Percentiles rank a stretch among this genome's conserved stretches.
phyloP scores from a whole-genome alignment of 30 jellyfish, hydroid and myxozoan species.

The Hydractinia symbiolongicarpus region DNA sequence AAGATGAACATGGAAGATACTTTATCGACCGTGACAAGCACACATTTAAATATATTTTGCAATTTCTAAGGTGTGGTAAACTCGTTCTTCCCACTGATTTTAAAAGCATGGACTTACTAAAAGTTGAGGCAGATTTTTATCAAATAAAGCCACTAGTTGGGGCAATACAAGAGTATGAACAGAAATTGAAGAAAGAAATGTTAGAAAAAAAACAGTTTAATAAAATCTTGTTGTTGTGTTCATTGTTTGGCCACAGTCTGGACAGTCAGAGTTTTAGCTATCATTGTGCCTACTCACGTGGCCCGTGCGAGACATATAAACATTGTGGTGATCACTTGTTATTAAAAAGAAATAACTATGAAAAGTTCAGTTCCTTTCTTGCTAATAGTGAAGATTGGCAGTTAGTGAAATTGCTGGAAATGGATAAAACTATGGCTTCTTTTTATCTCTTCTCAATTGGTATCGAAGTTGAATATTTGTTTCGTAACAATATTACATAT shows the following conservation, averaged over 20 bases:
- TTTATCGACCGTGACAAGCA: slow-evolving; percentile 27
- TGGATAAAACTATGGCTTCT: slow-evolving; percentile 5
- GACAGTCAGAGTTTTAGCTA: not conserved
- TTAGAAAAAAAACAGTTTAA: no score
- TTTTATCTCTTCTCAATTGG: slow-evolving; percentile 9
- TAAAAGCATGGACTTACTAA: not conserved
- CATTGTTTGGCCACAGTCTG: not conserved
- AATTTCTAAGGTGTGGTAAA: slow-evolving; percentile 20
- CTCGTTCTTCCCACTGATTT: slow-evolving; percentile 24
- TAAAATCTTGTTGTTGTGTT: not conserved
- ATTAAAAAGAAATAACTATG: not conserved
- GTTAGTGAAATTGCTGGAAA: not conserved
- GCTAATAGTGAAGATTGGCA: slow-evolving; percentile 5
- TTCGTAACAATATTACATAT: not conserved
- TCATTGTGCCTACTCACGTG: not conserved
- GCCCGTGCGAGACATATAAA: not conserved
- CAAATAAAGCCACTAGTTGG: not conserved
- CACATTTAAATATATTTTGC: slow-evolving; percentile 28
- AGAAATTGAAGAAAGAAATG: not conserved
- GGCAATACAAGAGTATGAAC: slow-evolving; percentile 12
- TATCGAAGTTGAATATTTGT: not conserved
- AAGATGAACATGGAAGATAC: slow-evolving; percentile 23
- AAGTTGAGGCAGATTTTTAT: slow-evolving; percentile 13
- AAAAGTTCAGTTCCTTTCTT: not conserved
- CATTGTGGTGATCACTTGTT: not conserved